A percentile compares a stretch with the other conserved stretches of the same genome.
Conservation (phyloP, 2,797 vertebrate genomes). For the Mastacembelus armatus region DNA sequence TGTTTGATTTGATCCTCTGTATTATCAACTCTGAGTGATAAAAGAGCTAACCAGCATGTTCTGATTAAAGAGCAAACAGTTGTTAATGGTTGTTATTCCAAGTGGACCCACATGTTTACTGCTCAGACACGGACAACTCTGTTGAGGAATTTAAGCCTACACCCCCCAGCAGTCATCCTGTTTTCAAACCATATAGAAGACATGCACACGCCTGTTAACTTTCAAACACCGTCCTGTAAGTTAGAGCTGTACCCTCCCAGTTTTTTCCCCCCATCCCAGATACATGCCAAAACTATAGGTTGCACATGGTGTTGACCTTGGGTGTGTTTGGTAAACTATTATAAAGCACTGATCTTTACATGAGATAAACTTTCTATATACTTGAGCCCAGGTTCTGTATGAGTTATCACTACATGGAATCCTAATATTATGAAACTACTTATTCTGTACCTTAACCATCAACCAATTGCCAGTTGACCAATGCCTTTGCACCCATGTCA, state of each 20-base stretch:
- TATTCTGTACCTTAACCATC: constrained; percentile 28
- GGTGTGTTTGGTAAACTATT: not conserved
- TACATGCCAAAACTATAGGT: constrained; percentile 24
- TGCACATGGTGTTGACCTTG: constrained; percentile 3
- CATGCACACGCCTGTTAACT: constrained; percentile 32
- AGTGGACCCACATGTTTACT: constrained; percentile 17
- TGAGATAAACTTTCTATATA: too few species aligned
- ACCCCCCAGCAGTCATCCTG: not conserved
- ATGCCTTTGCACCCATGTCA: not conserved
- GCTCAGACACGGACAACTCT: constrained; percentile 4
- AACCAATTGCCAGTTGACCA: not conserved
- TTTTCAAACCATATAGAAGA: constrained; percentile 22
- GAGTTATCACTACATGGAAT: not conserved
- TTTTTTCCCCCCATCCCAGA: constrained; percentile 9
- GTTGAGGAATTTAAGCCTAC: not conserved
- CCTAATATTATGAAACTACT: not conserved
- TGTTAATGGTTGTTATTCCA: constrained; percentile 26
- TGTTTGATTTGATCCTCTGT: not conserved
- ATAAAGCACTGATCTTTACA: not conserved
- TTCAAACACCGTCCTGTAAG: constrained; percentile 28
- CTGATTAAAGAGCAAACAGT: constrained; percentile 16
- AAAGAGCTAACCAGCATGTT: constrained; percentile 12
- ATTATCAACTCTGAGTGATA: not conserved
- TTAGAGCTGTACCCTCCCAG: not conserved
- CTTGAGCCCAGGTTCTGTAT: constrained; percentile 5